phyloP scores from a whole-genome alignment of 2,797 vertebrate species.

The Poecilia velifera region DNA sequence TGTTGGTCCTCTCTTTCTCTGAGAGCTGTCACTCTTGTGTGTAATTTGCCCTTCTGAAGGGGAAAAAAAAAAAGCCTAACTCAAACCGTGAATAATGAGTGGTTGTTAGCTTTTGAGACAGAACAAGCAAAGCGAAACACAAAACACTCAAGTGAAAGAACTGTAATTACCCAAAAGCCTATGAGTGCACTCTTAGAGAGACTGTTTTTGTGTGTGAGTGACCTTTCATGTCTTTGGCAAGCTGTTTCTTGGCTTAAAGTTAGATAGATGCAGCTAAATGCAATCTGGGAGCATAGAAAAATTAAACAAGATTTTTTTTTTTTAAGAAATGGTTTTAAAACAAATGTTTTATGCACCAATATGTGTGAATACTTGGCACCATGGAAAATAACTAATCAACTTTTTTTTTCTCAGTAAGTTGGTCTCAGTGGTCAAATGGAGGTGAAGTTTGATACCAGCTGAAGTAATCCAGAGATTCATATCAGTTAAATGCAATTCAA shows the following conservation, averaged over 20 bases:
- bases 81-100: slow-evolving; percentile 86
- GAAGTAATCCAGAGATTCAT: neutral
- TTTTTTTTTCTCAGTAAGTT: neutral
- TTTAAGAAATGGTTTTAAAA: slow-evolving; percentile 44
- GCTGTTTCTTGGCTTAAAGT: slow-evolving; percentile 67
- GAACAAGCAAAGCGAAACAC: slow-evolving; percentile 86
- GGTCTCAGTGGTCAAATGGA: neutral
- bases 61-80: slow-evolving; percentile 52
- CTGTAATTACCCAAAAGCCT: slow-evolving; percentile 85
- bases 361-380: neutral
- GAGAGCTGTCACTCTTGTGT: slow-evolving; percentile 84
- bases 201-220: slow-evolving; percentile 82
- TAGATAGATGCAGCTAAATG: slow-evolving; percentile 54
- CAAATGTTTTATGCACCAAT: slow-evolving; percentile 27
- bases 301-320: slow-evolving; percentile 48
- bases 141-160: slow-evolving; percentile 85
- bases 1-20: slow-evolving; percentile 75
- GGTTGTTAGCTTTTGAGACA: slow-evolving; percentile 86
- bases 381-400: neutral
- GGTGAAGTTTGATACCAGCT: neutral
- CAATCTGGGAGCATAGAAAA: slow-evolving; percentile 49
- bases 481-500: neutral
- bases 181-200: slow-evolving; percentile 82
- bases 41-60: slow-evolving; percentile 77
- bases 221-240: slow-evolving; percentile 83